phyloP scores from a whole-genome alignment of 2,888 invertebrate genomes.

The Argyresthia goedartella region DNA sequence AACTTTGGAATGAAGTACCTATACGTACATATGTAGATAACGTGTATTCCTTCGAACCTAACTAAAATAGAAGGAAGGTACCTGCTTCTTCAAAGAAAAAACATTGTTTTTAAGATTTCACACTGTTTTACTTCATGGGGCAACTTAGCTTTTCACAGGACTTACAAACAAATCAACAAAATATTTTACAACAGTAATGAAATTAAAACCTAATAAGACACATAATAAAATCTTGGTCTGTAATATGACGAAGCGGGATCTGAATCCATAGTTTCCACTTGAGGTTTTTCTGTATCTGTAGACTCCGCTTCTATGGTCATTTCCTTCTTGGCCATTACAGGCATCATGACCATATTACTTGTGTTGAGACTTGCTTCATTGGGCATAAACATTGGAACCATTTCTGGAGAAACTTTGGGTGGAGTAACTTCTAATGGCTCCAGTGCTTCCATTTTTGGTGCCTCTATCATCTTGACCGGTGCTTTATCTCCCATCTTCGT shows the following conservation, averaged over 20 bases:
- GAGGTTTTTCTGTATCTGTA: constrained; percentile 14
- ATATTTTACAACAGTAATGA: constrained; percentile 9
- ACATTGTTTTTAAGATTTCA: too few species aligned
- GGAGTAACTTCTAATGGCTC: constrained; percentile 16
- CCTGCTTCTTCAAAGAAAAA: too few species aligned
- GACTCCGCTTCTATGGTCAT: constrained; percentile 11
- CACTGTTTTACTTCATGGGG: too few species aligned
- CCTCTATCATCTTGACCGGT: constrained; percentile 16
- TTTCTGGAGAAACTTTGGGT: constrained; percentile 23
- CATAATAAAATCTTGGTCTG: constrained; percentile 37
- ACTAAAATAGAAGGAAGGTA: too few species aligned
- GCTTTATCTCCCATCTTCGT: constrained; percentile 11
- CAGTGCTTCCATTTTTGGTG: constrained; percentile 21
- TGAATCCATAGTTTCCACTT: constrained; percentile 33
- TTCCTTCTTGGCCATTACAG: constrained; percentile 16
- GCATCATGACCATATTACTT: constrained; percentile 8
- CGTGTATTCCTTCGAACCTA: too few species aligned
- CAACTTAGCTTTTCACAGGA: neutral
- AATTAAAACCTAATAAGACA: constrained; percentile 32
- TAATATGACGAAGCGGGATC: constrained; percentile 57
- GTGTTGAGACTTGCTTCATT: constrained; percentile 10
- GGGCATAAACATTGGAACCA: constrained; percentile 23
- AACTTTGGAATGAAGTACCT: too few species aligned
- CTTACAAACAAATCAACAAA: constrained; percentile 2
- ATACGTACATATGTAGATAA: too few species aligned